phyloP scores from a whole-genome alignment of 1,140 invertebrate genomes.

The Pollicipes pollicipes region DNA sequence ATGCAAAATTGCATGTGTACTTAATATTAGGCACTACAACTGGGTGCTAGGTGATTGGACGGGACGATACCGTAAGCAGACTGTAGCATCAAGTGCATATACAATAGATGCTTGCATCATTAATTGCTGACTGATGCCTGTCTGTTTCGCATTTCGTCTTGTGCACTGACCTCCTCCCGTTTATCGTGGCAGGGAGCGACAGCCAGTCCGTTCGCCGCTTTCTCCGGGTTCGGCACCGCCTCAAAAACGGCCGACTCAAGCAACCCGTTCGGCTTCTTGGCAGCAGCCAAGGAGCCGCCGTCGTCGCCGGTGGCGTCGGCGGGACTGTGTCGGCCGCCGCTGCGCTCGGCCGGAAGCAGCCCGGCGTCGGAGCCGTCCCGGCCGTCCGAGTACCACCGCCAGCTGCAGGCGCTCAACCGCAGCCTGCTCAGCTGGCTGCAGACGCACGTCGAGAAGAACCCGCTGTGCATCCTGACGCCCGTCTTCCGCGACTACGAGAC shows the following conservation, averaged over 20 bases:
- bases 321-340: slow-evolving; percentile 14
- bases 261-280: not conserved
- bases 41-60: too few species aligned
- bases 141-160: too few species aligned
- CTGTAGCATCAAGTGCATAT: too few species aligned
- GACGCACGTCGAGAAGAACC: slow-evolving; percentile 60
- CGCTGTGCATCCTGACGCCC: slow-evolving; percentile 66
- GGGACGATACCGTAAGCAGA: too few species aligned
- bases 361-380: too few species aligned
- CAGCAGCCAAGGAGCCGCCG: not conserved
- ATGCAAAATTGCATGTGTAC: too few species aligned
- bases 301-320: not conserved
- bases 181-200: not conserved
- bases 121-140: too few species aligned
- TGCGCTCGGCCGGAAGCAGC: slow-evolving; percentile 13
- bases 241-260: not conserved
- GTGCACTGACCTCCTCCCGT: too few species aligned
- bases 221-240: not conserved
- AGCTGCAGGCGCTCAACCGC: slow-evolving; percentile 58
- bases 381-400: slow-evolving; percentile 27
- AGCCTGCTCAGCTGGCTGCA: slow-evolving; percentile 71
- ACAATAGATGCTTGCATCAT: too few species aligned
- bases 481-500: slow-evolving; percentile 78
- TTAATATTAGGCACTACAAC: too few species aligned
- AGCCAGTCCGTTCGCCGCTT: not conserved